phyloP scores from a whole-genome alignment of 2,888 invertebrate species.

The Clepsis dumicolana region DNA sequence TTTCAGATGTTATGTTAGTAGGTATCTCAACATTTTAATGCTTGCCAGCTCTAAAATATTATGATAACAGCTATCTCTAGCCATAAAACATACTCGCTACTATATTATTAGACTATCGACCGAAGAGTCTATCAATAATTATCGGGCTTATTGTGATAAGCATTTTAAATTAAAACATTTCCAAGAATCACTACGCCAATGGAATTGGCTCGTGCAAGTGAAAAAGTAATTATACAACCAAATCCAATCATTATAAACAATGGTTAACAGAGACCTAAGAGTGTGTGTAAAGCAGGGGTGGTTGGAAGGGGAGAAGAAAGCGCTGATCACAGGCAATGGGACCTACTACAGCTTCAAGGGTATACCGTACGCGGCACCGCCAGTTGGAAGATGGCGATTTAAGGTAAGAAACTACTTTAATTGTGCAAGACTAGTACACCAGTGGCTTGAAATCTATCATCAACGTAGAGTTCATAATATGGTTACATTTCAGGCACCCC shows the following conservation, averaged over 20 bases:
- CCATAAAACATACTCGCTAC: neutral
- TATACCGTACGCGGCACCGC: constrained; percentile 80
- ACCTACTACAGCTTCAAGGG: constrained; percentile 65
- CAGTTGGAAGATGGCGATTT: constrained; percentile 74
- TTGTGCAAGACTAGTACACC: neutral
- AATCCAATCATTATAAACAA: neutral
- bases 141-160: neutral
- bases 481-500: constrained; percentile 29
- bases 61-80: neutral
- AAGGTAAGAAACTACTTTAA: constrained; percentile 57
- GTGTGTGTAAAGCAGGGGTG: neutral
- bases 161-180: neutral
- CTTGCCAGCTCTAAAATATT: neutral
- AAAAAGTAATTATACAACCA: neutral
- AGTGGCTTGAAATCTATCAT: neutral
- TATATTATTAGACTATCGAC: neutral
- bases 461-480: neutral
- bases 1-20: no score
- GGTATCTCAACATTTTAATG: no score
- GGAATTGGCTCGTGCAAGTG: neutral
- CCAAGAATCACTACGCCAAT: neutral
- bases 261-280: neutral
- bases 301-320: neutral
- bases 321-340: constrained; percentile 34
- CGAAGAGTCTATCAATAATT: neutral